A percentile compares a stretch with the other conserved stretches of the same genome.
phyloP scores from a whole-genome alignment of 2,797 vertebrate species.

The Dipus sagitta region DNA sequence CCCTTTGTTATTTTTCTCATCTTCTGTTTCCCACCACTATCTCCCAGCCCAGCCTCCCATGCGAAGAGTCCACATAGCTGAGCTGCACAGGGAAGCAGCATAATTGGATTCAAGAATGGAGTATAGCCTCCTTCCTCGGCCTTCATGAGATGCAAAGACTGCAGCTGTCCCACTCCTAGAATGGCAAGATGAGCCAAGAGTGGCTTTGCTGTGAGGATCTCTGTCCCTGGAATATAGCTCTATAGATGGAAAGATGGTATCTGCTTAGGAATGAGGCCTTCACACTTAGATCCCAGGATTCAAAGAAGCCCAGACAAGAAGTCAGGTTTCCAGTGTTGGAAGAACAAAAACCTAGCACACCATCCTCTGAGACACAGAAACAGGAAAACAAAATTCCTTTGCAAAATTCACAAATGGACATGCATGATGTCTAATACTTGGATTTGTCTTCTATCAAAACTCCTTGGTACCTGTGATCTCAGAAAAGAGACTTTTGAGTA shows the following conservation, averaged over 20 bases:
- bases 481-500: not conserved
- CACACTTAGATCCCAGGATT: not conserved
- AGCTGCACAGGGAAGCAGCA: not conserved
- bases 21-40: not conserved
- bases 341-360: not conserved
- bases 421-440: not conserved
- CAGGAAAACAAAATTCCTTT: not conserved
- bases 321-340: not conserved
- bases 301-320: not conserved
- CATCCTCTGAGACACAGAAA: not conserved
- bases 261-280: not conserved
- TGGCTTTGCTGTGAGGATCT: not conserved
- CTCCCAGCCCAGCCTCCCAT: not conserved
- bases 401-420: not conserved
- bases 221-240: not conserved
- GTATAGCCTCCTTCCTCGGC: not conserved
- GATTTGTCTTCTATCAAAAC: slow-evolving; percentile 12
- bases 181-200: not conserved
- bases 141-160: not conserved
- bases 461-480: too few relatives aligned
- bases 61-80: too few relatives aligned
- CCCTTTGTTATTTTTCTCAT: not conserved
- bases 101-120: not conserved
- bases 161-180: not conserved
- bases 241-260: not conserved